These are phyloP conservation scores for Hemicentrotus pulcherrimus DNA, from an alignment of 35 echinoderm and acorn worm species.

Conservation along the genomic window DNA sequence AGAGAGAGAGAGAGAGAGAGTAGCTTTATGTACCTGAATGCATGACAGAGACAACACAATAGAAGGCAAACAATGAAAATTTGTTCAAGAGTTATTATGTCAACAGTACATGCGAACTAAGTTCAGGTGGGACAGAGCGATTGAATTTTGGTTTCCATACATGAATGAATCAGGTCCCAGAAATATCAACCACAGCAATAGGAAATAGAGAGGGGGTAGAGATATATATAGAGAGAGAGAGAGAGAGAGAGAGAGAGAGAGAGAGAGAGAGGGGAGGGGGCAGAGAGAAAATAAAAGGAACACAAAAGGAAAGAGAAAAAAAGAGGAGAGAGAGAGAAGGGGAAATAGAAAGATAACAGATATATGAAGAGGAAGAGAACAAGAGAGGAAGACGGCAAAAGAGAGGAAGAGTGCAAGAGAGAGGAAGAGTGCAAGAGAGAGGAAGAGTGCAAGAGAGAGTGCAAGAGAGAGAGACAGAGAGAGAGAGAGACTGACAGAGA, in stretches of 20 bases:
- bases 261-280: neutral
- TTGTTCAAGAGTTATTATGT: neutral
- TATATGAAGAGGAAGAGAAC: too few relatives aligned
- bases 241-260: neutral
- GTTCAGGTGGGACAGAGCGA: neutral
- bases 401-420: too few relatives aligned
- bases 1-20: neutral
- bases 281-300: too few relatives aligned
- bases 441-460: too few relatives aligned
- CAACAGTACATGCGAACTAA: neutral
- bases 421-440: too few relatives aligned
- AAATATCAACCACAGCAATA: neutral
- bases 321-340: too few relatives aligned
- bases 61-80: neutral
- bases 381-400: too few relatives aligned
- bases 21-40: neutral
- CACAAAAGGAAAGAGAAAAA: too few relatives aligned
- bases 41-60: neutral
- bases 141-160: neutral
- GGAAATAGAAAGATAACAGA: too few relatives aligned
- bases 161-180: neutral
- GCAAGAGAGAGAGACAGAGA: too few relatives aligned
- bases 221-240: neutral
- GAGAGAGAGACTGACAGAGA: too few relatives aligned
- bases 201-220: too few relatives aligned